Base-by-base conservation (phyloP, 2,113 vertebrate genomes). In the Gallinago media region DNA sequence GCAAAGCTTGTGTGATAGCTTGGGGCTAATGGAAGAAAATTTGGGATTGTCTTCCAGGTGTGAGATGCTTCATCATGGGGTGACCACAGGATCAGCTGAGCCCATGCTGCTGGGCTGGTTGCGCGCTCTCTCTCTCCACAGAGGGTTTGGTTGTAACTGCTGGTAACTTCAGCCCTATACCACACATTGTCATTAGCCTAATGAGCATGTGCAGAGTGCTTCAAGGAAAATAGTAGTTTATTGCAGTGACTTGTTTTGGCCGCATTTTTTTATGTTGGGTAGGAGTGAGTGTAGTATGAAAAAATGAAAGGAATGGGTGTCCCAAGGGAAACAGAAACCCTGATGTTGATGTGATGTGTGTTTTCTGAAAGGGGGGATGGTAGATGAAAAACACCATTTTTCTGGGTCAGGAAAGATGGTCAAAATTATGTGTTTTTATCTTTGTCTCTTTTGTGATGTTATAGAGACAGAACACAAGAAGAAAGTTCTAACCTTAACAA, bases 361-460 rank as follows among this genome's bases (percentile, higher is more conserved):
- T 68, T 76, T 88, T 61, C 27, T 80, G 72, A 38, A 90, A 50
- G 17, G 7, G 27, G 5, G 5, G 8, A 26, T 61, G 34, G 25
- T 13, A 32, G 47, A 13, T 91, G 7, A 78, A 81, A 56, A 74
- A 34, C 26, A n/a, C 12, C 2, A 3, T 25, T 77, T 84, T 84
- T 61, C 23, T 27, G 21, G 10, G 32, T 78, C 31, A 79, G 70
- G 49, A 87, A 67, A 11, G 18, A 25, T 59, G 25, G 32, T 70
- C 9, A 80, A 80, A 94, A 80, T 40, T 0, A 21, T 3, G 0
- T 58, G 2, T 65, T 86, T 68, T 85, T 84, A 11, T 73, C 55
- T 72, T 56, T 62, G 49, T 13, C 31, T 83, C 34, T 55, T 61
- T 11, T 2, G 4, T 0, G 0, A 8, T 49, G 59, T 11, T 72